These are phyloP conservation scores for Semotilus atromaculatus DNA, from an alignment of 2,797 vertebrate species.

Conservation along the genomic window DNA sequence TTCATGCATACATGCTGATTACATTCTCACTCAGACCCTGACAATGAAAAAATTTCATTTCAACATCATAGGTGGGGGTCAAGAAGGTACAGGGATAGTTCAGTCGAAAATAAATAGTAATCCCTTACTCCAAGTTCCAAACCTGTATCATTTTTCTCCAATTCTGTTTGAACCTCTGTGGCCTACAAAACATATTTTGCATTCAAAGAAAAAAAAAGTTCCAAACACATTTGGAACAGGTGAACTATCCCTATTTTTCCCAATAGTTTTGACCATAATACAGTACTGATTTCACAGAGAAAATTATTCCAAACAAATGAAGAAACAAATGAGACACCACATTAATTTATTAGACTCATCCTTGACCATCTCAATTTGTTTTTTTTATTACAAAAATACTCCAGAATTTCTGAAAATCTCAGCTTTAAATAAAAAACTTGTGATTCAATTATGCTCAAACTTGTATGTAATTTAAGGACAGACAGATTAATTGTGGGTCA, in stretches of 20 bases:
- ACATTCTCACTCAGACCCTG: neutral
- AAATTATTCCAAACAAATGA: neutral
- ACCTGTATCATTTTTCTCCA: neutral
- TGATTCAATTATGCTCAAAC: conserved; percentile 1
- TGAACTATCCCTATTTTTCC: neutral
- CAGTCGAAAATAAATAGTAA: neutral
- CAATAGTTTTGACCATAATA: neutral
- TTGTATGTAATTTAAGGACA: neutral
- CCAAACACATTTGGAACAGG: neutral
- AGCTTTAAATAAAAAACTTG: conserved; percentile 27
- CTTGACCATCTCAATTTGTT: conserved; percentile 17
- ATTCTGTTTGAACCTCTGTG: neutral
- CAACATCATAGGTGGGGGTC: neutral
- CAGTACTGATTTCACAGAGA: neutral
- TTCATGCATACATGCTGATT: neutral
- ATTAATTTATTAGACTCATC: conserved; percentile 21
- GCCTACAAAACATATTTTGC: neutral
- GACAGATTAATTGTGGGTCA: neutral
- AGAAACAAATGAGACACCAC: neutral
- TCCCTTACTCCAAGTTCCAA: neutral
- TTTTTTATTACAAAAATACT: conserved; percentile 53
- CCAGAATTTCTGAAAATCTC: conserved; percentile 7
- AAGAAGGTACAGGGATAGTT: neutral
- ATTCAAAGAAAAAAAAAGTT: neutral
- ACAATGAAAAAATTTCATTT: neutral